Evolutionary conservation across 1,140 invertebrate species (phyloP), one percentile per base, ranked within the genome.

Genomic region (Sesamia nonagrioides): DNA sequence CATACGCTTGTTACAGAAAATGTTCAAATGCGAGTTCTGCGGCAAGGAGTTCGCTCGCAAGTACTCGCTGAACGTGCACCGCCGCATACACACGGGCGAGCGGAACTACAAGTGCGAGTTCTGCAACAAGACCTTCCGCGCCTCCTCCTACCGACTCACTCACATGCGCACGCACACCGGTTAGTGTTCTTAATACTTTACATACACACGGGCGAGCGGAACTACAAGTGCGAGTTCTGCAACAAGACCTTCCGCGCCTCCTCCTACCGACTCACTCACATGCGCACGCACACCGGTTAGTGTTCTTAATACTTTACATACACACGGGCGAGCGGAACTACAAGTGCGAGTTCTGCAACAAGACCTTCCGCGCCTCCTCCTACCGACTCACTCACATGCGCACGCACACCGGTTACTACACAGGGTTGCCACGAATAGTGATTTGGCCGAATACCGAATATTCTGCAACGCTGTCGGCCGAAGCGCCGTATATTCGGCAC

Each of bases 361-460:
- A 98, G 92, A 97, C 96, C 9, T 99, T 99, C 92, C 94, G 98
- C 27, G 98, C 98, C 0, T 98, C 97, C 63, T 98, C 97, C 2
- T 98, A 98, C 92, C 90, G 98, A 5, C 97, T 98, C 81, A 97
- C 97, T 88, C 98, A 99, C 92, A 96, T 98, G 78, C 96, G 98
- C 76, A 99, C 99, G 58, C 99, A 99, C 88, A 99, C 98, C 21
- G 97, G 97, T 97, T n/a, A n/a, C n/a, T n/a, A n/a, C n/a, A n/a
- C n/a, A n/a, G n/a, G n/a, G n/a, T n/a, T n/a, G n/a, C n/a, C n/a
- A n/a, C n/a, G n/a, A n/a, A n/a, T n/a, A n/a, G n/a, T n/a, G n/a
- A n/a, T n/a, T n/a, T n/a, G n/a, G n/a, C n/a, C n/a, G n/a, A n/a
- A n/a, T n/a, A n/a, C n/a, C n/a, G n/a, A n/a, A n/a, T n/a, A n/a